phyloP scores from a whole-genome alignment of 1,140 invertebrate species.

The Bradysia coprophila region DNA sequence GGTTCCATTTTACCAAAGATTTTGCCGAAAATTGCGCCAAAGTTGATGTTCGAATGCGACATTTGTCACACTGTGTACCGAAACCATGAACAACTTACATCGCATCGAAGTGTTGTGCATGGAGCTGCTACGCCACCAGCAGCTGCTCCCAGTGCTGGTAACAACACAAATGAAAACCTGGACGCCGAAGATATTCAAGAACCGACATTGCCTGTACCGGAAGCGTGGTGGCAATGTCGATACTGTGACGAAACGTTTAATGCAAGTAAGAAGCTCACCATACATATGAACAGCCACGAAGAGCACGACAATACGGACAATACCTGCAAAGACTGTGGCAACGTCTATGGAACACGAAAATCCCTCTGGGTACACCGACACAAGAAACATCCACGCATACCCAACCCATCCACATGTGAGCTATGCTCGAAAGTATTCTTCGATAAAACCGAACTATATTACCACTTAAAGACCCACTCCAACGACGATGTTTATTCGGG shows the following conservation, averaged over 20 bases:
- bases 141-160: not conserved
- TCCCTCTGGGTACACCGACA: constrained; percentile 24
- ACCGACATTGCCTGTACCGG: not conserved
- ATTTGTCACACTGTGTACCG: constrained; percentile 21
- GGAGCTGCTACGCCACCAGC: not conserved
- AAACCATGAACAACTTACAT: constrained; percentile 14
- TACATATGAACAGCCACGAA: constrained; percentile 22
- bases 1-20: not conserved
- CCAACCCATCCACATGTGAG: constrained; percentile 18
- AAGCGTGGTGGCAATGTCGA: constrained; percentile 20
- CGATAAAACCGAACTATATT: constrained; percentile 9
- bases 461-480: constrained; percentile 1
- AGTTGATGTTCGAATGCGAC: constrained; percentile 13
- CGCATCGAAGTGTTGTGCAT: constrained; percentile 15
- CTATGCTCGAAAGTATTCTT: constrained; percentile 22
- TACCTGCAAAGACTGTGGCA: constrained; percentile 24
- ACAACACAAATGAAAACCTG: not conserved
- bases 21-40: constrained; percentile 1
- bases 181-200: not conserved
- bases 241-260: constrained; percentile 23
- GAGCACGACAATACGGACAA: constrained; percentile 23
- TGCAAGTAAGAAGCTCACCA: constrained; percentile 22
- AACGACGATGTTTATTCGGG: not conserved
- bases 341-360: constrained; percentile 22
- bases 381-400: constrained; percentile 22